Conservation (phyloP, 2,888 invertebrate species). For the Drosophila suboccidentalis region DNA sequence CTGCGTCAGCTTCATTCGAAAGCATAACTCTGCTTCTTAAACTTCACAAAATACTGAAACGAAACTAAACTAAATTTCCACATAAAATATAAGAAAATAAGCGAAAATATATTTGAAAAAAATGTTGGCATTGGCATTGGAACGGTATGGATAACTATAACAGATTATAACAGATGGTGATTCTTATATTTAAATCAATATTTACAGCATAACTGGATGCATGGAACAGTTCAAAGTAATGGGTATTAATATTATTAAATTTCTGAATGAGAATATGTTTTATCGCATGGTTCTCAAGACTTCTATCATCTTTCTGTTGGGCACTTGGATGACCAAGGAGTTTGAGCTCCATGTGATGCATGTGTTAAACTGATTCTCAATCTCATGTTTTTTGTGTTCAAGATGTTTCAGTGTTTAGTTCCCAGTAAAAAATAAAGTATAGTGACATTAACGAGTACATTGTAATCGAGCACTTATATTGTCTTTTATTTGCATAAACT, state of each 20-base stretch:
- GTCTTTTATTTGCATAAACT: constrained; percentile 4
- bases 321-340: constrained; percentile 24
- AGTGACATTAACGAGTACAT: not conserved
- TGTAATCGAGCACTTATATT: not conserved
- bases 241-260: not conserved
- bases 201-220: constrained; percentile 5
- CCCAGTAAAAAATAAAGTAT: not conserved
- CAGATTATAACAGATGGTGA: not conserved
- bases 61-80: constrained; percentile 4
- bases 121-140: constrained; percentile 6
- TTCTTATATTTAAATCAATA: not conserved
- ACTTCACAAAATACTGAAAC: not conserved
- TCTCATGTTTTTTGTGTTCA: not conserved
- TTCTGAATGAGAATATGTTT: constrained; percentile 7
- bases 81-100: not conserved
- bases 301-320: constrained; percentile 33
- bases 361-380: not conserved
- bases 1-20: not conserved
- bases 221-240: constrained; percentile 7
- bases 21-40: constrained; percentile 2
- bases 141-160: constrained; percentile 1
- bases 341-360: constrained; percentile 2
- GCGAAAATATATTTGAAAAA: not conserved
- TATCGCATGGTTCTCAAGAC: constrained; percentile 35
- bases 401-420: constrained; percentile 1